These are phyloP conservation scores for Liparis tanakae DNA, from an alignment of 2,797 vertebrate genomes.

Conservation along the genomic window DNA sequence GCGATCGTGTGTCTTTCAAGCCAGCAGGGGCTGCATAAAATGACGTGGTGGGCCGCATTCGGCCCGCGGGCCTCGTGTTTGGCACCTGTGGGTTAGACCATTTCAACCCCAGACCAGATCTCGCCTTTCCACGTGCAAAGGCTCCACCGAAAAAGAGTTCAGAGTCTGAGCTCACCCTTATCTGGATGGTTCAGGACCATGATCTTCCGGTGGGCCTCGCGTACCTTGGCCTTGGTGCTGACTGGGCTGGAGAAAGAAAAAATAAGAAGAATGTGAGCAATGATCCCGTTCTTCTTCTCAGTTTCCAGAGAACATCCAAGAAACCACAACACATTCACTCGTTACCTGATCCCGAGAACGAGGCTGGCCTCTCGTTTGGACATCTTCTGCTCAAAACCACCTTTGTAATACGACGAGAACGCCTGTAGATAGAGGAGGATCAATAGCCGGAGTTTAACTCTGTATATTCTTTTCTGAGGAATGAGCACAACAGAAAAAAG, in stretches of 20 bases:
- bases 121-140: no score
- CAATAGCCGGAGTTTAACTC: neutral
- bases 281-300: neutral
- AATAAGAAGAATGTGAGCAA: conserved; percentile 47
- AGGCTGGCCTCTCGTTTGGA: conserved; percentile 82
- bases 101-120: no score
- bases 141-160: no score
- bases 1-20: no score
- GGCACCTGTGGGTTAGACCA: no score
- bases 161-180: conserved; percentile 85
- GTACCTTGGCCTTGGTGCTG: conserved; percentile 87
- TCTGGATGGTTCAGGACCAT: conserved; percentile 97
- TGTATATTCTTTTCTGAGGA: neutral
- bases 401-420: conserved; percentile 83
- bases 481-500: neutral
- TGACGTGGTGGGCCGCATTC: no score
- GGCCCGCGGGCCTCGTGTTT: no score
- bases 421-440: conserved; percentile 54
- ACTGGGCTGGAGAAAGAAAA: conserved; percentile 84
- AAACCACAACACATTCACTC: neutral
- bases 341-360: conserved; percentile 82
- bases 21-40: no score
- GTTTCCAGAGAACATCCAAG: neutral
- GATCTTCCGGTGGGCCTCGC: conserved; percentile 88
- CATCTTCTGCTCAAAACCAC: conserved; percentile 84